Base-by-base conservation (phyloP, 2,888 invertebrate genomes). In the Leucania comma region DNA sequence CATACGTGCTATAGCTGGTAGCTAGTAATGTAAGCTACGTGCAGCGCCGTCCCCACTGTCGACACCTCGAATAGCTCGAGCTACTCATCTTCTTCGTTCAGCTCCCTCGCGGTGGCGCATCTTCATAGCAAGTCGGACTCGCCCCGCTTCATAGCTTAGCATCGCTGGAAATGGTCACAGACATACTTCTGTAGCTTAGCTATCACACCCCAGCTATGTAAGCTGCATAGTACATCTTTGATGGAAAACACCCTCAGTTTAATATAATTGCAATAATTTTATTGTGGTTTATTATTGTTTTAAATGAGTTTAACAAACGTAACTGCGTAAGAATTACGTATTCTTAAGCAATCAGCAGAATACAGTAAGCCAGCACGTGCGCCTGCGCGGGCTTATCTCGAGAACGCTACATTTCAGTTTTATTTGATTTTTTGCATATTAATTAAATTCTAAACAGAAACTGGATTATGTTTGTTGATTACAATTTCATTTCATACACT, bases 371-470 rank as follows among this genome's bases (percentile, higher is more conserved):
- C 51, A 35, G 56, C 56, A 26, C 67, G 67, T 63, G 73, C 42
- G 53, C 38, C 14, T 9, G 20, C 46, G 1, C 46, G n/a, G 46
- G 53, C 74, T 77, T 73, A 77, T 77, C 77, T 78, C 46, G 29
- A 77, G 26, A 62, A 68, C 67, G 50, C 32, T 67, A 77, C 61
- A 74, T 77, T 74, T 73, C 53, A 54, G 14, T 62, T 61, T 54
- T 50, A 65, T 77, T 64, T 62, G 57, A 64, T 75, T 65, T 53
- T 10, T 61, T 17, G 58, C n/a, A 59, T 50, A 68, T 61, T 77
- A 42, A 74, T 74, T 78, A 61, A 73, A 64, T 73, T 68, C 48
- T 78, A 61, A 74, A 65, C 61, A 35, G 42, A 64, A 77, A 77
- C 60, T 61, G 53, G 56, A 77, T 65, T 50, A 64, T 8, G 5